Conservation (phyloP, 2,888 invertebrate species). For the Spisula subtruncata region DNA sequence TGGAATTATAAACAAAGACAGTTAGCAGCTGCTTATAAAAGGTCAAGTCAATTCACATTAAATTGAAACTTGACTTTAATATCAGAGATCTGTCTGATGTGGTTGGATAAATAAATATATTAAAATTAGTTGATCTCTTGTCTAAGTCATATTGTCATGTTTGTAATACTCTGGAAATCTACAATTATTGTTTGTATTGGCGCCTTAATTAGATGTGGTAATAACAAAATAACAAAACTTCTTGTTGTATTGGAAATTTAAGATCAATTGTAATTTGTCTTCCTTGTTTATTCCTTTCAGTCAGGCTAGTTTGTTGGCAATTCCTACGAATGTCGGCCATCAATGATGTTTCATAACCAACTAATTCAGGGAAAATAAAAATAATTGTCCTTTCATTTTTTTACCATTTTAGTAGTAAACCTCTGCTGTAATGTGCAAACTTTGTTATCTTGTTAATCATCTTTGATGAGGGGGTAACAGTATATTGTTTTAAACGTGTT, state of each 20-base stretch:
- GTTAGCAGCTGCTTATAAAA: too few species aligned
- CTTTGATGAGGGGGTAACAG: too few species aligned
- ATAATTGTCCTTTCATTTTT: not conserved
- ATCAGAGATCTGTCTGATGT: too few species aligned
- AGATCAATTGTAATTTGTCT: not conserved
- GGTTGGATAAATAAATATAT: too few species aligned
- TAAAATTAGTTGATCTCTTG: not conserved
- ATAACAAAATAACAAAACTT: not conserved
- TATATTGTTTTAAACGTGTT: too few species aligned
- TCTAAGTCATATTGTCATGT: not conserved
- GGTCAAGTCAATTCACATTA: too few species aligned
- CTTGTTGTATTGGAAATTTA: slow-evolving; percentile 21
- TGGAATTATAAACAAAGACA: too few species aligned
- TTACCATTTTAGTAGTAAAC: too few species aligned
- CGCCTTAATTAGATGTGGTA: not conserved
- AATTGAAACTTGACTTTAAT: too few species aligned
- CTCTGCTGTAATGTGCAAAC: too few species aligned
- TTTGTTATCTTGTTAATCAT: too few species aligned
- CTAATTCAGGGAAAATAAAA: slow-evolving; percentile 2
- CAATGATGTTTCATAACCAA: not conserved
- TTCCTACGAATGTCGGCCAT: not conserved
- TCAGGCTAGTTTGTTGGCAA: not conserved
- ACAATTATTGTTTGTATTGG: not conserved
- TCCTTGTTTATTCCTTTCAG: not conserved
- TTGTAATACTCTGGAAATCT: not conserved